phyloP scores from a whole-genome alignment of 37 sponge, comb jelly and placozoan genomes.

The Chondrilla cf. caribensis region DNA sequence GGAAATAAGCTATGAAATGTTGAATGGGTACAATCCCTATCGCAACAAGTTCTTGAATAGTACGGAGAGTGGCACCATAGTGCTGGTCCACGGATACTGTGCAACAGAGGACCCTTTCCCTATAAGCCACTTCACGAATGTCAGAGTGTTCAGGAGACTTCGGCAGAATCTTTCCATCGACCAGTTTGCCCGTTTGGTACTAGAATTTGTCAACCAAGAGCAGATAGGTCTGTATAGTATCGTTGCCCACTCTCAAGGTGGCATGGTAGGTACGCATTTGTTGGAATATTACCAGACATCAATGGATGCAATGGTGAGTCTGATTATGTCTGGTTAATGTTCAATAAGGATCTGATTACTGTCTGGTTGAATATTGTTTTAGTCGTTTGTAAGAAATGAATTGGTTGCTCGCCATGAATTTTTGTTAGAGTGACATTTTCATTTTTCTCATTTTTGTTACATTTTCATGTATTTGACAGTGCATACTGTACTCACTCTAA shows the following conservation, averaged over 20 bases:
- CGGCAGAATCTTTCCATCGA: not conserved
- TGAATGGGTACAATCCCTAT: slow-evolving; percentile 11
- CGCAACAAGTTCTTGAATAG: not conserved
- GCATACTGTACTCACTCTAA: too few species aligned
- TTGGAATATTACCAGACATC: not conserved
- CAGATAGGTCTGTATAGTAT: slow-evolving; percentile 15
- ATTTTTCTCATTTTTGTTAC: too few species aligned
- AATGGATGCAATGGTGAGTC: slow-evolving; percentile 17
- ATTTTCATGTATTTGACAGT: too few species aligned
- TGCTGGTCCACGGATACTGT: slow-evolving; percentile 44
- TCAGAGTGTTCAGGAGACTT: slow-evolving; percentile 8
- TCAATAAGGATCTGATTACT: too few species aligned
- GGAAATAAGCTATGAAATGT: slow-evolving; percentile 5
- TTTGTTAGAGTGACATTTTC: too few species aligned
- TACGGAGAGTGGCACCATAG: not conserved
- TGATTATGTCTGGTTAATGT: not conserved
- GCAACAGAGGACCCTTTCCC: slow-evolving; percentile 17
- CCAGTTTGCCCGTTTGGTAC: slow-evolving; percentile 5
- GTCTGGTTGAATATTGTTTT: too few species aligned
- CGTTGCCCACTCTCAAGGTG: slow-evolving; percentile 49
- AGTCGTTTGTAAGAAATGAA: too few species aligned
- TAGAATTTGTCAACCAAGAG: not conserved
- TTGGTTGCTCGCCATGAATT: too few species aligned
- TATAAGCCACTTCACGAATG: not conserved
- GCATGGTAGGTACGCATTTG: slow-evolving; percentile 23